Base-by-base conservation (phyloP, 2,113 vertebrate species). In the Sander vitreus region DNA sequence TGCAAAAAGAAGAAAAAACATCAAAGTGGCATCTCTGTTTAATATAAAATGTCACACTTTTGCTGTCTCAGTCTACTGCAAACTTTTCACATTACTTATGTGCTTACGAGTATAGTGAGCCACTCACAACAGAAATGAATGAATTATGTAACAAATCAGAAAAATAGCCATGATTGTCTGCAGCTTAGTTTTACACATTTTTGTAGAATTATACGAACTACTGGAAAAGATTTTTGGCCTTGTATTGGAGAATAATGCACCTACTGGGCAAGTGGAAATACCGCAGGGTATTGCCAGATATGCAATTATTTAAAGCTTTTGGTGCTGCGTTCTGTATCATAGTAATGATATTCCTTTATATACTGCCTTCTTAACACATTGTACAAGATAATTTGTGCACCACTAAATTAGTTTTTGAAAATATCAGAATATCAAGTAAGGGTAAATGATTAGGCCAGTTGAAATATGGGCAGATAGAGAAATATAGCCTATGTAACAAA, bases 21-120 rank as follows among this genome's bases (percentile, higher is more conserved):
- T 27, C 1, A 23, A 23, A 78, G 71, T 58, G 25, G 36, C 66
- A 81, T 80, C 64, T 76, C 21, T 43, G 39, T 88, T 88, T 84
- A 85, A 72, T 87, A 84, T 60, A 82, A 87, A 87, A 87, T 54
- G 50, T 60, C 50, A 64, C 59, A 81, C 10, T 2, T 66, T 43
- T 74, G 36, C 2, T 5, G 39, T 73, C 55, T 73, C 57, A 69
- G 19, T 85, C 50, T 60, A 57, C 74, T 78, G 53, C 33, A 80
- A 9, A 62, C 16, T 33, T 21, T 73, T 85, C 65, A 83, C 54
- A 85, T 81, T 65, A 62, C 14, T 3, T 36, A 5, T 33, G 43
- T 68, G 58, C 25, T 68, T 19, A 50, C 58, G 36, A 85, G 16
- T 47, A 25, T 1, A 2, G 4, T 16, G 33, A 57, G 16, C 43